Conservation (phyloP, 2,113 vertebrate genomes). For the Halichoerus grypus region DNA sequence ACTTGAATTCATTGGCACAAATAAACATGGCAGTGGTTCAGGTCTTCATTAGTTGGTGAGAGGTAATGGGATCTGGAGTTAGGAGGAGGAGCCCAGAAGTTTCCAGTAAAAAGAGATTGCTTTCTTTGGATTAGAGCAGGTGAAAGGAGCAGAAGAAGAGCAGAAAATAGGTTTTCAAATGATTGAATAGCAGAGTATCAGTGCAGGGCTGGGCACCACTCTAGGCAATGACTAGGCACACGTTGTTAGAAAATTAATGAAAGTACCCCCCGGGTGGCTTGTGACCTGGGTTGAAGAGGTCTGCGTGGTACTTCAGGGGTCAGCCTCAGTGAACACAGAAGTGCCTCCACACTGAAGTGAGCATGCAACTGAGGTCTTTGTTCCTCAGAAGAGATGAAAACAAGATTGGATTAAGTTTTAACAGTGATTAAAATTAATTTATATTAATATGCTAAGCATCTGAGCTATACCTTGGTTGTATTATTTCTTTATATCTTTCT, state of each 20-base stretch:
- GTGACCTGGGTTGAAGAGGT: not conserved
- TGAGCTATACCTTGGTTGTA: not conserved
- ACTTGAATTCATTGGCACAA: not conserved
- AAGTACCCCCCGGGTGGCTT: not conserved
- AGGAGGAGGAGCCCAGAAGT: not conserved
- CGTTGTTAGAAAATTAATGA: not conserved
- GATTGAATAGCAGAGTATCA: not conserved
- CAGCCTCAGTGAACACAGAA: not conserved
- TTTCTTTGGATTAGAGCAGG: not conserved
- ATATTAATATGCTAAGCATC: slow-evolving; percentile 21
- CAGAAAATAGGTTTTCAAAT: not conserved
- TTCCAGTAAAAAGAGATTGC: not conserved
- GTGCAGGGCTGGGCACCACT: not conserved
- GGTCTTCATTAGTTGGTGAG: not conserved
- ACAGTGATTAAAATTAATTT: slow-evolving; percentile 45
- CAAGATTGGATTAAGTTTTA: slow-evolving; percentile 6
- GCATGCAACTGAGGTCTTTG: not conserved
- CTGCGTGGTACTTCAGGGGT: not conserved
- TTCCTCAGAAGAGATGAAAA: slow-evolving; percentile 35
- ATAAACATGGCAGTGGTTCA: not conserved
- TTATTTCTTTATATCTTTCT: slow-evolving; percentile 54
- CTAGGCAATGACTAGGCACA: not conserved
- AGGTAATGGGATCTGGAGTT: not conserved
- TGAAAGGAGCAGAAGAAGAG: not conserved
- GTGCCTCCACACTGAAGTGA: not conserved